A percentile compares a stretch with the other conserved stretches of the same genome.
Conservation (phyloP, 2,888 invertebrate genomes). For the Drosophila hamatofila region DNA sequence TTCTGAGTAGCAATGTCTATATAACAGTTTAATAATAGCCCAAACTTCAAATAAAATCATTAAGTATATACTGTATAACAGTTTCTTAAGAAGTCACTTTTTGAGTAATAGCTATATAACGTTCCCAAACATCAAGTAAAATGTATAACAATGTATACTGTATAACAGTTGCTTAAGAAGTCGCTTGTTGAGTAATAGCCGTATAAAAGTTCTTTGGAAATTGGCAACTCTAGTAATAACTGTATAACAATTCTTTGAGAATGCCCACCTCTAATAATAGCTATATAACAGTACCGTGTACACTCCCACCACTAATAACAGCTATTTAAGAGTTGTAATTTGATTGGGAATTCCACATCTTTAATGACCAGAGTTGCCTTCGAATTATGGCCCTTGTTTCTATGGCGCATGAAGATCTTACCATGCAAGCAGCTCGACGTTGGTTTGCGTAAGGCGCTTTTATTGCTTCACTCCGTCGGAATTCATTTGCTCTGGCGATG, state of each 20-base stretch:
- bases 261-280: neutral
- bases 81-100: neutral
- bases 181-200: neutral
- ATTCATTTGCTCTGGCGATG: conserved; percentile 23
- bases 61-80: neutral
- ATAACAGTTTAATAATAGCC: neutral
- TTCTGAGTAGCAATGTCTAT: no score
- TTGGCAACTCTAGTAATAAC: neutral
- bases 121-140: no score
- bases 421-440: neutral
- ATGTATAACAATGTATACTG: no score
- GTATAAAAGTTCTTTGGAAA: neutral
- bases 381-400: neutral
- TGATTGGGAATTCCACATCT: conserved; percentile 1
- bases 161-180: neutral
- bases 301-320: neutral
- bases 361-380: neutral
- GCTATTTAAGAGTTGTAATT: neutral
- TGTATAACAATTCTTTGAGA: neutral
- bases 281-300: neutral
- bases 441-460: conserved; percentile 6
- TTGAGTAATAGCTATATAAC: neutral
- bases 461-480: conserved; percentile 26
- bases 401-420: neutral
- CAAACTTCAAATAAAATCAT: no score